Evolutionary conservation across 2,888 invertebrate genomes (phyloP), one percentile per base, ranked within the genome.

Genomic region (Phyllotreta cruciferae): DNA sequence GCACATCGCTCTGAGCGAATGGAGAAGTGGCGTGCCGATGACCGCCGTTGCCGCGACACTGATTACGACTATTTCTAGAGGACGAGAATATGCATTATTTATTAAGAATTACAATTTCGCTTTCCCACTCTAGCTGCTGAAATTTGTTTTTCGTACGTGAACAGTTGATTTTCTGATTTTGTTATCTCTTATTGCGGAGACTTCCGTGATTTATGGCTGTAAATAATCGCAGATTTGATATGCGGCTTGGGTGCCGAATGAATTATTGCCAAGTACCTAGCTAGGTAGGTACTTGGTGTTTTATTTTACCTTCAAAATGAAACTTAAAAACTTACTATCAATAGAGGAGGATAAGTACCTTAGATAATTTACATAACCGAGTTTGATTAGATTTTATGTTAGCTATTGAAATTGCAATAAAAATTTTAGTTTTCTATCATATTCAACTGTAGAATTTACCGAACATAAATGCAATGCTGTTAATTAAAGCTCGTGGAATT

Each of bases 21-120:
- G 11, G 11, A 56, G 24, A 35, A 42, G 49, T 49, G 50, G 63
- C 60, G 50, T 42, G 38, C 14, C 41, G 47, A 35, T 47, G 10
- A 37, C n/a, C 66, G 62, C 44, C 47, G 68, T 62, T 60, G 65
- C 62, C 66, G 65, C 70, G 63, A 66, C 64, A 70, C 71, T 72
- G 62, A 65, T 54, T 66, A 62, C 60, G 35, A 44, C 37, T 60
- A 24, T 24, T 24, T 24, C 24, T 24, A 24, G 24, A 24, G 24
- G 4, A 24, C 24, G 24, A 24, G 24, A 24, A 24, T 24, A 24
- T 24, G 24, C 41, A 60, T 53, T 66, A 52, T 61, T 64, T 66
- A 62, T 66, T 70, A 54, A 66, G 60, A 68, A 66, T 56, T 65
- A 61, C 62, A 67, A 67, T 66, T 66, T 64, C 56, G 60, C 64